Evolutionary conservation across 2,888 invertebrate genomes (phyloP).

Genomic region (Drosophila cognata): DNA sequence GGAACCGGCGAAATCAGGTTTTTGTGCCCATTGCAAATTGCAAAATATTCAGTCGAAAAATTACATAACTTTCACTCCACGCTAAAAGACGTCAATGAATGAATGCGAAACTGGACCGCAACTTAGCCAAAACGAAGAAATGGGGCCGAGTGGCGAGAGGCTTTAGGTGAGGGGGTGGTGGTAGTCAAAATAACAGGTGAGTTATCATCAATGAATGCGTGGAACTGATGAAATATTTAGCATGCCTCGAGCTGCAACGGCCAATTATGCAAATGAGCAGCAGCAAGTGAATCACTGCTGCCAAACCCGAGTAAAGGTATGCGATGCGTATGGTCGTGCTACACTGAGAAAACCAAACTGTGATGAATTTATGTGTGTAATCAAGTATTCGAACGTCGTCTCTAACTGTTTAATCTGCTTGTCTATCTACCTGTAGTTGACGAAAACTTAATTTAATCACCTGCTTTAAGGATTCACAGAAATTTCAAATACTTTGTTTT

Average conservation of each 20-base stretch:
- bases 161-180: not conserved
- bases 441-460: not conserved
- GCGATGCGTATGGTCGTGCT: not conserved
- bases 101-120: slow-evolving; percentile 71
- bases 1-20: slow-evolving; percentile 69
- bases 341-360: not conserved
- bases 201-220: slow-evolving; percentile 63
- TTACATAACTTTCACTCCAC: slow-evolving; percentile 81
- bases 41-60: slow-evolving; percentile 60
- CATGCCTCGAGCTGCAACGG: slow-evolving; percentile 33
- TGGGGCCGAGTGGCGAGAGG: not conserved
- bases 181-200: slow-evolving; percentile 39
- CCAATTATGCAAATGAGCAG: slow-evolving; percentile 63
- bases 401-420: not conserved
- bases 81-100: slow-evolving; percentile 63
- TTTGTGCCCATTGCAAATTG: slow-evolving; percentile 66
- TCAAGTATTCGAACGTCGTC: not conserved
- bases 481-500: not conserved
- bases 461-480: not conserved
- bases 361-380: not conserved
- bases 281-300: slow-evolving; percentile 69
- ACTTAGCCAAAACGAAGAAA: slow-evolving; percentile 1
- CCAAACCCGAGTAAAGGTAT: slow-evolving; percentile 31
- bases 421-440: too few relatives aligned
- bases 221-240: slow-evolving; percentile 38